Percentiles rank a stretch among this genome's conserved stretches.
Conservation (phyloP, 1,140 invertebrate genomes). For the Doryteuthis pealeii region DNA sequence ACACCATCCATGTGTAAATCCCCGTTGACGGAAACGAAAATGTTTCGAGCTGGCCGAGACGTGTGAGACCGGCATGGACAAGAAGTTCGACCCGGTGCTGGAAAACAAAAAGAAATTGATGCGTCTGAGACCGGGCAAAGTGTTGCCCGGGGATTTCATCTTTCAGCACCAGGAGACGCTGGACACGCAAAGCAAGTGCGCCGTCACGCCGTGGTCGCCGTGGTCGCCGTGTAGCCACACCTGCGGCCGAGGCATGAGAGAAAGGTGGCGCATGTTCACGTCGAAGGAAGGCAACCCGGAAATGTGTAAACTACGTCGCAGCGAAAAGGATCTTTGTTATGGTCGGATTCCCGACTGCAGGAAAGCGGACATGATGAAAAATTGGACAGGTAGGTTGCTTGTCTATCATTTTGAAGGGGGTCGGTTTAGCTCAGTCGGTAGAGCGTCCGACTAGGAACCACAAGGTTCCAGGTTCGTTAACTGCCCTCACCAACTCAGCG, state of each 20-base stretch:
- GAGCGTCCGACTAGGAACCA: too few species aligned
- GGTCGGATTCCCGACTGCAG: constrained; percentile 45
- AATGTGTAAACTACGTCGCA: constrained; percentile 41
- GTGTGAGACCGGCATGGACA: constrained; percentile 15
- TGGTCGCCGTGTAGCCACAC: constrained; percentile 69
- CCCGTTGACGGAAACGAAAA: constrained; percentile 56
- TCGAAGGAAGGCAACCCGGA: constrained; percentile 33
- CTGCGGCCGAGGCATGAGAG: constrained; percentile 60
- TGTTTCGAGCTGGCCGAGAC: constrained; percentile 51
- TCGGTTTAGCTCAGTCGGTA: too few species aligned
- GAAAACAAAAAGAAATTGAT: constrained; percentile 33
- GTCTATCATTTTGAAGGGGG: background rate
- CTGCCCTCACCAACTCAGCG: too few species aligned
- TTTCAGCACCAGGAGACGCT: constrained; percentile 40
- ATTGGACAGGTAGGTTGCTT: constrained; percentile 46
- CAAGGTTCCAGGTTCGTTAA: too few species aligned
- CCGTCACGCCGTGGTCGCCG: constrained; percentile 64
- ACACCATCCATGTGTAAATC: constrained; percentile 60
- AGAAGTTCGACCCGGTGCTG: constrained; percentile 7
- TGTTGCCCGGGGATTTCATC: constrained; percentile 47
- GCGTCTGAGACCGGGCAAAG: constrained; percentile 46
- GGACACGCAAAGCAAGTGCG: constrained; percentile 53
- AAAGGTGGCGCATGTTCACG: constrained; percentile 49
- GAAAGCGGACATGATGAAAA: constrained; percentile 51
- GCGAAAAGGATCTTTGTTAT: constrained; percentile 52